These are phyloP conservation scores for Drosophila trapezifrons DNA, from an alignment of 1,140 invertebrate genomes.

Conservation along the genomic window DNA sequence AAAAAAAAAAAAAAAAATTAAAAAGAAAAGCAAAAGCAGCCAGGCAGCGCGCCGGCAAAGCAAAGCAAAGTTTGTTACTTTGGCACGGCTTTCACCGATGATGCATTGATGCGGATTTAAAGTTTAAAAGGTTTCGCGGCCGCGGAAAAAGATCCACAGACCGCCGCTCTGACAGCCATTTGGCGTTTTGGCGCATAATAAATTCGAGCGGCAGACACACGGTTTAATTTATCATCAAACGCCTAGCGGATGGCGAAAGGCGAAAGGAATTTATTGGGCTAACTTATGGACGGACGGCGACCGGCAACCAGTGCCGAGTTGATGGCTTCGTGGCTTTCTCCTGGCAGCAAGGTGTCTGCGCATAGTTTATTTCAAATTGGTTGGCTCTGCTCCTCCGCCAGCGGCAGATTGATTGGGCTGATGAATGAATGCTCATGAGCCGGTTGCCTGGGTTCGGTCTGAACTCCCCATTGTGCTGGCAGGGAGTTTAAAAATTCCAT, in stretches of 20 bases:
- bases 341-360: constrained; percentile 38
- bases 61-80: constrained; percentile 72
- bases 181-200: constrained; percentile 82
- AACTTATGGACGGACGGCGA: constrained; percentile 57
- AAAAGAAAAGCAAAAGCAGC: background rate
- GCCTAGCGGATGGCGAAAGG: constrained; percentile 59
- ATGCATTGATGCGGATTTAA: constrained; percentile 81
- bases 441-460: background rate
- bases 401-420: constrained; percentile 66
- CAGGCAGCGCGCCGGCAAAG: constrained; percentile 29
- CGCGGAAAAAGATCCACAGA: constrained; percentile 32
- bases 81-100: constrained; percentile 71
- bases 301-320: constrained; percentile 19
- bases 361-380: constrained; percentile 61
- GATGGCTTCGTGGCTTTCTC: constrained; percentile 38
- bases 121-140: constrained; percentile 79
- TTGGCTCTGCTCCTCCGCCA: constrained; percentile 26
- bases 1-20: background rate
- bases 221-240: constrained; percentile 81
- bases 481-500: constrained; percentile 64
- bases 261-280: constrained; percentile 69
- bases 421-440: constrained; percentile 50
- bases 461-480: constrained; percentile 3
- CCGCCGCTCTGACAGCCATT: constrained; percentile 67
- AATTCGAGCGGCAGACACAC: constrained; percentile 77